Conservation (phyloP, 1,140 invertebrate genomes). For the Aphaenogaster ashmeadi region DNA sequence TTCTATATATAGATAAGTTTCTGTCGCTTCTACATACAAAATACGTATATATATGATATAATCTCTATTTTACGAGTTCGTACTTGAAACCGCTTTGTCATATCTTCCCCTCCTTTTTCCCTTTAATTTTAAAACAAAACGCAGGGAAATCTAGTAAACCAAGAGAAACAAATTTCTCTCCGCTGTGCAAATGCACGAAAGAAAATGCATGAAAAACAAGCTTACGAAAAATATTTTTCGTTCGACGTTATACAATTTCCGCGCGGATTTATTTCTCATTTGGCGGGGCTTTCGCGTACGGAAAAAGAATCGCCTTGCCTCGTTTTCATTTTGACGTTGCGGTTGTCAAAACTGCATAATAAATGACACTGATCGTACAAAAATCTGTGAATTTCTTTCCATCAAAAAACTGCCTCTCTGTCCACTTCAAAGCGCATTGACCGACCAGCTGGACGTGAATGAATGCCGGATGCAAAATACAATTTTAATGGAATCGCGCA, state of each 20-base stretch:
- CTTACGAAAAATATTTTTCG: constrained; percentile 46
- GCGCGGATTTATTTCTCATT: constrained; percentile 53
- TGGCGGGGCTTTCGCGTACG: constrained; percentile 2
- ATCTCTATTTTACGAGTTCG: constrained; percentile 31
- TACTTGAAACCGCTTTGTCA: background rate
- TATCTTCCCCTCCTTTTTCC: background rate
- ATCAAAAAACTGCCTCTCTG: background rate
- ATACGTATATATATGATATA: background rate
- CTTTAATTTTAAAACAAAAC: constrained; percentile 32
- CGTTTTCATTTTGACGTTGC: constrained; percentile 6
- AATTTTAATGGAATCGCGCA: constrained; percentile 44
- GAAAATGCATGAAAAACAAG: constrained; percentile 11
- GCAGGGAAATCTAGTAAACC: background rate
- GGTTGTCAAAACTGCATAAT: constrained; percentile 55
- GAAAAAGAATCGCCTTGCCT: background rate
- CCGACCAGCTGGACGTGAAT: background rate
- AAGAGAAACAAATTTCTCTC: constrained; percentile 22
- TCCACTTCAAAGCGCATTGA: constrained; percentile 20
- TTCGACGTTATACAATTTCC: constrained; percentile 38
- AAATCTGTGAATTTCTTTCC: constrained; percentile 16
- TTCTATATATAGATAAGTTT: background rate
- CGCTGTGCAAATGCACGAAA: background rate
- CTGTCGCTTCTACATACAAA: background rate
- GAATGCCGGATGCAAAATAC: constrained; percentile 27
- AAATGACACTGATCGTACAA: constrained; percentile 42